These are phyloP conservation scores for Polydrusus tereticollis DNA, from an alignment of 2,888 invertebrate genomes.

Conservation along the genomic window DNA sequence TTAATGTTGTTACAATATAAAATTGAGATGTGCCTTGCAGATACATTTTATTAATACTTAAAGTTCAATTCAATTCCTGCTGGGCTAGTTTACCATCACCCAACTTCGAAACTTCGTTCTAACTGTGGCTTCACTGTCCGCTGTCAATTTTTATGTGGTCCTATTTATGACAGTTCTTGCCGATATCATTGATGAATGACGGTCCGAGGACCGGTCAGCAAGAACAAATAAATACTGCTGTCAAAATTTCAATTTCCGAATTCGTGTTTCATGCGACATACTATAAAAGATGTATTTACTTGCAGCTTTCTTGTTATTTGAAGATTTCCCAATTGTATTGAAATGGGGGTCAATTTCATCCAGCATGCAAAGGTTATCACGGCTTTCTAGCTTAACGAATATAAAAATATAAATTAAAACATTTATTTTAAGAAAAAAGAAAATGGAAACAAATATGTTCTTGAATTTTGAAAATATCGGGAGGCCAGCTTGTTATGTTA, in stretches of 20 bases:
- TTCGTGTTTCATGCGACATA: constrained; percentile 56
- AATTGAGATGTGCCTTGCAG: no score
- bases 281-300: constrained; percentile 23
- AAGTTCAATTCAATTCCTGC: not conserved
- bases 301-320: not conserved
- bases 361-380: not conserved
- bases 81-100: not conserved
- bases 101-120: not conserved
- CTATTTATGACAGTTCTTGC: constrained; percentile 40
- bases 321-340: not conserved
- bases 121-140: constrained; percentile 21
- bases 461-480: no score
- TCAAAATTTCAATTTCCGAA: constrained; percentile 67
- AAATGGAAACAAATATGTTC: no score
- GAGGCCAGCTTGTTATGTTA: no score
- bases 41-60: not conserved
- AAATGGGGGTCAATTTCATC: not conserved
- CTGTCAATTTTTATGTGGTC: constrained; percentile 49
- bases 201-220: constrained; percentile 57
- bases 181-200: constrained; percentile 60
- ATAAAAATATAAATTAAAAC: no score
- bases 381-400: not conserved
- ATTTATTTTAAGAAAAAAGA: no score
- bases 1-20: no score
- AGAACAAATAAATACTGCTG: constrained; percentile 66